phyloP scores from a whole-genome alignment of 2,113 vertebrate genomes.

The Acinonyx jubatus region DNA sequence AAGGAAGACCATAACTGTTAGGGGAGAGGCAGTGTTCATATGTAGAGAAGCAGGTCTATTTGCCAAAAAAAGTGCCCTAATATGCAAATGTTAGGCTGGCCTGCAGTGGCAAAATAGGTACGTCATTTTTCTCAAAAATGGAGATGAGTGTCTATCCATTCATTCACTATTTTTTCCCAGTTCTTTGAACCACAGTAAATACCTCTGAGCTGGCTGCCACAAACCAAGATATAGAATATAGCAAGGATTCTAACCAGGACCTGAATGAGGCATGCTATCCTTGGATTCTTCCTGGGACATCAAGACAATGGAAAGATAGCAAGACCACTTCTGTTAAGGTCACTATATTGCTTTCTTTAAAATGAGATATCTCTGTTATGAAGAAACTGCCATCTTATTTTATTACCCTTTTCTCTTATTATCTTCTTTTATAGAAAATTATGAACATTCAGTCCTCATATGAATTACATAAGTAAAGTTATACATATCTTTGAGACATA shows the following conservation, averaged over 20 bases:
- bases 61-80: background rate
- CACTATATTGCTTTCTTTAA: background rate
- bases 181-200: background rate
- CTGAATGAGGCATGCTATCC: background rate
- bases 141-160: background rate
- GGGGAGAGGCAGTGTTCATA: background rate
- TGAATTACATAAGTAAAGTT: background rate
- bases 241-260: background rate
- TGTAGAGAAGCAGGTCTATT: background rate
- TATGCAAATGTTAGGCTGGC: background rate
- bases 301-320: background rate
- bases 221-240: background rate
- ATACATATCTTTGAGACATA: constrained; percentile 35
- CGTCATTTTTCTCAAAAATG: background rate
- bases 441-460: background rate
- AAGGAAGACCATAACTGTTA: background rate
- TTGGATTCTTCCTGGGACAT: background rate
- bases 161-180: background rate
- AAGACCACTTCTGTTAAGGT: background rate
- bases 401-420: background rate
- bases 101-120: background rate
- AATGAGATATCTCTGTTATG: background rate
- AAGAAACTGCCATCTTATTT: background rate
- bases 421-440: background rate
- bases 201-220: background rate